Evolutionary conservation across 2,888 invertebrate genomes (phyloP).

Genomic region (Chloromyia formosa): DNA sequence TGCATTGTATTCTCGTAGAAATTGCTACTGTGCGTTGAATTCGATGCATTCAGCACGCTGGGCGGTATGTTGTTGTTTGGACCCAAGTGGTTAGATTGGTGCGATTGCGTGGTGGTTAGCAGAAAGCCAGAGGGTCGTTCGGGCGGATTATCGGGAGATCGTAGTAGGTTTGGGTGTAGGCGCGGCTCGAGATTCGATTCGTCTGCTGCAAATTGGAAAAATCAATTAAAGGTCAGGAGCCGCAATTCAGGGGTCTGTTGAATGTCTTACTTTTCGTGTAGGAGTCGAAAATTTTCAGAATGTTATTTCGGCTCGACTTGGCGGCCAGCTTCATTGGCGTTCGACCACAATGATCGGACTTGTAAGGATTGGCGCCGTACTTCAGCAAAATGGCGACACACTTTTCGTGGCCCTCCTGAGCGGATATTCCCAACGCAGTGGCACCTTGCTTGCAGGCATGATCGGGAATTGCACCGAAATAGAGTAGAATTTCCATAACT

Average conservation of each 20-base stretch:
- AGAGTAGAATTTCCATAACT: constrained; percentile 82
- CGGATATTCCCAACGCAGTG: constrained; percentile 93
- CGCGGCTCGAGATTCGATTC: constrained; percentile 62
- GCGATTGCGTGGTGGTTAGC: constrained; percentile 45
- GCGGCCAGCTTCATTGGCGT: constrained; percentile 90
- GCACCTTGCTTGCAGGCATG: constrained; percentile 96
- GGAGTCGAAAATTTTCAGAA: constrained; percentile 81
- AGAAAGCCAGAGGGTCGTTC: constrained; percentile 48
- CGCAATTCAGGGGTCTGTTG: not conserved
- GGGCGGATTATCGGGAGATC: constrained; percentile 63
- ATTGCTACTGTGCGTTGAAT: constrained; percentile 64
- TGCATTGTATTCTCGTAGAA: constrained; percentile 65
- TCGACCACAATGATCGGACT: constrained; percentile 86
- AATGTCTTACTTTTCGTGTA: constrained; percentile 65
- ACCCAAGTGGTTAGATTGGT: constrained; percentile 51
- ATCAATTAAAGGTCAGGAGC: constrained; percentile 45
- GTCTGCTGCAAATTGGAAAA: constrained; percentile 54
- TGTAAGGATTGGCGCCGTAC: constrained; percentile 85
- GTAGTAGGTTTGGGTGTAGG: constrained; percentile 62
- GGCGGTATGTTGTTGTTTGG: constrained; percentile 57
- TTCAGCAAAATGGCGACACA: constrained; percentile 85
- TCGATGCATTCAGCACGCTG: constrained; percentile 61
- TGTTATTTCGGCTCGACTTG: constrained; percentile 88
- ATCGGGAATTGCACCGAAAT: constrained; percentile 83
- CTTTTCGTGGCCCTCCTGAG: constrained; percentile 94